Base-by-base conservation (phyloP, 2,888 invertebrate species). In the Chromoteleia sp. region DNA sequence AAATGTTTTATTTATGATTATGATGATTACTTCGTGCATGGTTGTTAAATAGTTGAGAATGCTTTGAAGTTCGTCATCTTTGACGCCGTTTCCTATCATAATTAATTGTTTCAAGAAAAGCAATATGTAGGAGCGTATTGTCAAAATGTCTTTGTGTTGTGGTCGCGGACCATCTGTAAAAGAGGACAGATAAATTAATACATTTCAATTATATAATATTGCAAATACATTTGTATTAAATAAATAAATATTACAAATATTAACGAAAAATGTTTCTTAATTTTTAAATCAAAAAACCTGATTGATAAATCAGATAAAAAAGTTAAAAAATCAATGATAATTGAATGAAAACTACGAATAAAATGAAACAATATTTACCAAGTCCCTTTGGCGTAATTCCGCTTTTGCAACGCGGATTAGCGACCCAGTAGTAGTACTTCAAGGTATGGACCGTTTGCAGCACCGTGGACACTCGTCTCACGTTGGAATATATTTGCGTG, bases 351-450 rank as follows among this genome's bases (percentile, higher is more conserved):
- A 43, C 8, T 15, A 30, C 21, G 10, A 50, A 29, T 4, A 14
- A 12, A 8, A 25, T 7, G 4, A 52, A 52, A 29, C 15, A 33
- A 54, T 17, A 58, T 95, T 94, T 92, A 98, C 98, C 98, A 85
- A 98, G 93, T 88, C 98, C 98, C 93, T 98, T 99, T 17, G 99
- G 98, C 75, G 96, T 95, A 89, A 98, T 98, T 65, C 98, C 98
- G 92, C 98, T 98, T 92, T 98, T 98, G 84, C 97, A 95, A 84
- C 97, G 94, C 0, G 99, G 99, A 93, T 98, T 98, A 77, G 97
- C 96, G 50, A 99, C 97, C 99, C 99, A 99, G 92, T 99, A 99
- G 93, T 99, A 99, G 92, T 98, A 99, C 93, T 99, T 99, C 83
- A 99, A 94, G 1, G 99, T 98, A 92, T 99, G 99, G 85, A 99